A percentile compares a stretch with the other conserved stretches of the same genome.
Evolutionary conservation across 2,888 invertebrate genomes (phyloP).

Genomic region (Cacoxenus indagator): DNA sequence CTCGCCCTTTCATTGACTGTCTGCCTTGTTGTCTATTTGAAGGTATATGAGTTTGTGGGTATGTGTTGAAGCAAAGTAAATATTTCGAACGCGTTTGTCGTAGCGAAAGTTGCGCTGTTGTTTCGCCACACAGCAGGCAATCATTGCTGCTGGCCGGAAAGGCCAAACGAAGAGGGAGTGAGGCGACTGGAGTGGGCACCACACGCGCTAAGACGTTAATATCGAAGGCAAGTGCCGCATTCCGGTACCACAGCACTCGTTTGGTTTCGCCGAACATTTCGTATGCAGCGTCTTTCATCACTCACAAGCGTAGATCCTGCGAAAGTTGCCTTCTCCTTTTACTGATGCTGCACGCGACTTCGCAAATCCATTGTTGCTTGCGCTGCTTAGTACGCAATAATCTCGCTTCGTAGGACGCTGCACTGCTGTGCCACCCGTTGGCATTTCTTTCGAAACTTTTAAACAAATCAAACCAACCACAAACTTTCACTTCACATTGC

Average conservation of each 20-base stretch:
- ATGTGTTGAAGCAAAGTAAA: not conserved
- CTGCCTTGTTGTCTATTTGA: not conserved
- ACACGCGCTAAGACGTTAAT: constrained; percentile 14
- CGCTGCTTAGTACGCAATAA: not conserved
- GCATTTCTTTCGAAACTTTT: constrained; percentile 9
- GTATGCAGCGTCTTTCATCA: not conserved
- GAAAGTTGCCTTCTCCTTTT: too few relatives aligned
- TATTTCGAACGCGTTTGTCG: constrained; percentile 1
- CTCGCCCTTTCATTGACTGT: not conserved
- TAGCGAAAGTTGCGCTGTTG: not conserved
- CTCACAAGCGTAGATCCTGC: too few relatives aligned
- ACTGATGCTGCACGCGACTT: not conserved
- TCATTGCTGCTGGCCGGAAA: not conserved
- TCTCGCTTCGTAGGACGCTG: not conserved
- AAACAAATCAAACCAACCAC: constrained; percentile 16
- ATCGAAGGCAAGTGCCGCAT: not conserved
- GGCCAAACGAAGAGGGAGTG: not conserved
- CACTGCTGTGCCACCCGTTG: not conserved
- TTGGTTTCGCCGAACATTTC: not conserved
- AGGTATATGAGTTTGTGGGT: not conserved
- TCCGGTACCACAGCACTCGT: not conserved
- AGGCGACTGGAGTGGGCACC: not conserved
- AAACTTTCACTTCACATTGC: not conserved
- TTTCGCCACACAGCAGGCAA: constrained; percentile 6
- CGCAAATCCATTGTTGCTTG: constrained; percentile 5